Evolutionary conservation across 2,797 vertebrate genomes (phyloP).

Genomic region (Discoglossus pictus): DNA sequence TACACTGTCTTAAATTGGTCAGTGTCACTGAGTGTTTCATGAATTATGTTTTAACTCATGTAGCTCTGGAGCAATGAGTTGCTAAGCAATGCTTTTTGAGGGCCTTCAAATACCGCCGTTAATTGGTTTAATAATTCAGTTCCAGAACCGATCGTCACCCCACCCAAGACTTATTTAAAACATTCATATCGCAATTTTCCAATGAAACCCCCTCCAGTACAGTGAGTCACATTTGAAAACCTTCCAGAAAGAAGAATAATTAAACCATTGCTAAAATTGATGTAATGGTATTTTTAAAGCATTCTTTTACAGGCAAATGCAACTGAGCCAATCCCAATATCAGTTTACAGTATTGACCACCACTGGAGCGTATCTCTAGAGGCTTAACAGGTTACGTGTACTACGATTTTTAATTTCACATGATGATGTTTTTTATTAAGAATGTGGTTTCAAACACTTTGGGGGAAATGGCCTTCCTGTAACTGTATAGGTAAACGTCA

Average conservation of each 20-base stretch:
- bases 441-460: conserved; percentile 11
- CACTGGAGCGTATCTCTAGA: conserved; percentile 62
- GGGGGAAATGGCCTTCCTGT: neutral
- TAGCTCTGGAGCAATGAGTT: conserved; percentile 24
- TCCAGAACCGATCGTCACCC: conserved; percentile 33
- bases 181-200: conserved; percentile 64
- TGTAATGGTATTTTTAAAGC: conserved; percentile 74
- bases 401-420: conserved; percentile 4
- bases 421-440: neutral
- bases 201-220: conserved; percentile 62
- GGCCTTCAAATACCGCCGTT: conserved; percentile 22
- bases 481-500: neutral
- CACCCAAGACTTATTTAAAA: conserved; percentile 60
- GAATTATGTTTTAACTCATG: conserved; percentile 50
- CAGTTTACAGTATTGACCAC: conserved; percentile 65
- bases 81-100: conserved; percentile 24
- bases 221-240: conserved; percentile 73
- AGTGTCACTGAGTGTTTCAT: conserved; percentile 26
- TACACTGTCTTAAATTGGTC: conserved; percentile 34
- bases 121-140: conserved; percentile 36
- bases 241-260: conserved; percentile 77
- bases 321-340: conserved; percentile 64
- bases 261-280: conserved; percentile 69
- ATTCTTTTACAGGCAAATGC: conserved; percentile 70
- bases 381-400: conserved; percentile 39